These are phyloP conservation scores for Onchidella celtica DNA, from an alignment of 2,888 invertebrate genomes.

Conservation along the genomic window DNA sequence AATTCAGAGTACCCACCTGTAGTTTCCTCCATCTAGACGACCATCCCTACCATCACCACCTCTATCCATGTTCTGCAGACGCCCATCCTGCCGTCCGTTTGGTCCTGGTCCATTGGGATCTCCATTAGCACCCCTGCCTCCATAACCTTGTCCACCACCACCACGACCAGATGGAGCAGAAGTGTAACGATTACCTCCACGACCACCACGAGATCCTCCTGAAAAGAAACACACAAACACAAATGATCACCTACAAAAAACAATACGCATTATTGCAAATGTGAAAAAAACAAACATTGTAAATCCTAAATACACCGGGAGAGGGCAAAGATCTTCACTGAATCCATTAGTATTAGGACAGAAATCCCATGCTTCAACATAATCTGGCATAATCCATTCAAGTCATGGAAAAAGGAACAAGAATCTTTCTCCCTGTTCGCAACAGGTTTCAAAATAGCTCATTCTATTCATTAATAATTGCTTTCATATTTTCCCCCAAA, in stretches of 20 bases:
- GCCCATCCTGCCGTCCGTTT: slow-evolving; percentile 42
- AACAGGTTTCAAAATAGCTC: no score
- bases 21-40: slow-evolving; percentile 40
- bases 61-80: slow-evolving; percentile 31
- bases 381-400: no score
- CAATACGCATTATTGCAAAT: background rate
- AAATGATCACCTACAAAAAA: background rate
- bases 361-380: no score
- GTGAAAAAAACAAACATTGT: background rate
- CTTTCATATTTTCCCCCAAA: no score
- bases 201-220: slow-evolving; percentile 52
- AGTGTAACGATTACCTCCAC: slow-evolving; percentile 62
- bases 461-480: no score
- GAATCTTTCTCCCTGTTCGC: no score
- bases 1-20: slow-evolving; percentile 38
- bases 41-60: slow-evolving; percentile 36
- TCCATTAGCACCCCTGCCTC: slow-evolving; percentile 37
- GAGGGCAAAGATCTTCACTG: no score
- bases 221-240: background rate
- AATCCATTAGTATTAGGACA: no score
- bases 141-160: slow-evolving; percentile 45
- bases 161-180: slow-evolving; percentile 61
- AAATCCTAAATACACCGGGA: no score
- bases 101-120: slow-evolving; percentile 24
- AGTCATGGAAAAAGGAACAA: no score